These are phyloP conservation scores for Bombus picipes DNA, from an alignment of 1,140 invertebrate species.

Conservation along the genomic window DNA sequence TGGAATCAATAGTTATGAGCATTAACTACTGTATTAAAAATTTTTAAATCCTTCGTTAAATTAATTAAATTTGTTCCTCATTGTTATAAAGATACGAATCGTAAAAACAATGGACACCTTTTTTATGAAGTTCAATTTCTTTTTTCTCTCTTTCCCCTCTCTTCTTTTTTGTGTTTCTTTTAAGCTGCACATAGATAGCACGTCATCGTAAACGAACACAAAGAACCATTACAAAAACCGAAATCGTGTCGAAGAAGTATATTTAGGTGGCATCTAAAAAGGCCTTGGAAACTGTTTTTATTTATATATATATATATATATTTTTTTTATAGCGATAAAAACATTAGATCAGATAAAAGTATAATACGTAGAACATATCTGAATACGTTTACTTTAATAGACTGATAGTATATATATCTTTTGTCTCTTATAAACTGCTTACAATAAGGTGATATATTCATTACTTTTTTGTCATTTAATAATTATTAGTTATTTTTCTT, in stretches of 20 bases:
- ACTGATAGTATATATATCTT: constrained; percentile 41
- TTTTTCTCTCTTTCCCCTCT: background rate
- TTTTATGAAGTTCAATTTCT: background rate
- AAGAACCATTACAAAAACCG: constrained; percentile 40
- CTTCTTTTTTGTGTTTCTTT: background rate
- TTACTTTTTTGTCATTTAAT: constrained; percentile 50
- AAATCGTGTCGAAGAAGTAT: constrained; percentile 48
- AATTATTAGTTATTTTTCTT: constrained; percentile 66
- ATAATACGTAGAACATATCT: constrained; percentile 61
- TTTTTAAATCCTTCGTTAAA: background rate
- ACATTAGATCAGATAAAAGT: constrained; percentile 61
- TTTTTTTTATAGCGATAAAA: constrained; percentile 57
- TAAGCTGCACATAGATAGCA: constrained; percentile 29
- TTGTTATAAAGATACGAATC: background rate
- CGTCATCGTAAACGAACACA: constrained; percentile 37
- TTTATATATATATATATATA: background rate
- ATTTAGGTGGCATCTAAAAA: constrained; percentile 60
- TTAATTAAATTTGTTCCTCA: background rate
- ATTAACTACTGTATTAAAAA: background rate
- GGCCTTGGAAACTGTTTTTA: constrained; percentile 65
- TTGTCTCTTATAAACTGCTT: constrained; percentile 57
- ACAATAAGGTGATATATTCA: constrained; percentile 46
- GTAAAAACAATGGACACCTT: constrained; percentile 4
- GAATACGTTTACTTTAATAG: constrained; percentile 57
- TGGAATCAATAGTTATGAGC: background rate